Conservation (phyloP, 2,797 vertebrate genomes). For the Squalus acanthias region DNA sequence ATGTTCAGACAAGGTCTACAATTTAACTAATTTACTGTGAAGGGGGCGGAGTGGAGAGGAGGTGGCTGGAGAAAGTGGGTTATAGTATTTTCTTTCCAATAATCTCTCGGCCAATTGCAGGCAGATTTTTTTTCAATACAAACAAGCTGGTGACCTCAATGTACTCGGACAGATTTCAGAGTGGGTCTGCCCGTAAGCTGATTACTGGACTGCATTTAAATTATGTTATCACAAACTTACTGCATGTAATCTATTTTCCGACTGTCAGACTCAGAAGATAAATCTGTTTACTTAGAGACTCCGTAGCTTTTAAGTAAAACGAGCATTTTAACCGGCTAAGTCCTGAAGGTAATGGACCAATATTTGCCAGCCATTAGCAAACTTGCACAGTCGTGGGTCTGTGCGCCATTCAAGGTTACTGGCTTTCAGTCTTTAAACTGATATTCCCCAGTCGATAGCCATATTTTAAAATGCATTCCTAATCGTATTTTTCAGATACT, state of each 20-base stretch:
- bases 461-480: neutral
- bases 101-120: neutral
- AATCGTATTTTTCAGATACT: neutral
- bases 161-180: constrained; percentile 20
- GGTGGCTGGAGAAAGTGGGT: neutral
- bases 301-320: neutral
- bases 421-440: neutral
- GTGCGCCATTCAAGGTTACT: constrained; percentile 12
- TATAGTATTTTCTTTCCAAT: neutral
- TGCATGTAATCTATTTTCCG: constrained; percentile 17
- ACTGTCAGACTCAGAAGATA: neutral
- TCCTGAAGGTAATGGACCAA: constrained; percentile 1
- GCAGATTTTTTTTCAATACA: neutral
- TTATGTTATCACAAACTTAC: constrained; percentile 35
- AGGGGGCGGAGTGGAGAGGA: neutral
- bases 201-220: constrained; percentile 25
- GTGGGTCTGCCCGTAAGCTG: constrained; percentile 8
- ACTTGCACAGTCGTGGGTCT: neutral
- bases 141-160: constrained; percentile 15
- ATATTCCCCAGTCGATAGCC: neutral
- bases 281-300: constrained; percentile 14
- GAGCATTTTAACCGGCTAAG: neutral
- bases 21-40: constrained; percentile 4
- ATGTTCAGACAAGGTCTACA: neutral
- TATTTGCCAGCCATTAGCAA: constrained; percentile 24